Base-by-base conservation (phyloP, 2,113 vertebrate genomes). In the Butastur rufipennis region DNA sequence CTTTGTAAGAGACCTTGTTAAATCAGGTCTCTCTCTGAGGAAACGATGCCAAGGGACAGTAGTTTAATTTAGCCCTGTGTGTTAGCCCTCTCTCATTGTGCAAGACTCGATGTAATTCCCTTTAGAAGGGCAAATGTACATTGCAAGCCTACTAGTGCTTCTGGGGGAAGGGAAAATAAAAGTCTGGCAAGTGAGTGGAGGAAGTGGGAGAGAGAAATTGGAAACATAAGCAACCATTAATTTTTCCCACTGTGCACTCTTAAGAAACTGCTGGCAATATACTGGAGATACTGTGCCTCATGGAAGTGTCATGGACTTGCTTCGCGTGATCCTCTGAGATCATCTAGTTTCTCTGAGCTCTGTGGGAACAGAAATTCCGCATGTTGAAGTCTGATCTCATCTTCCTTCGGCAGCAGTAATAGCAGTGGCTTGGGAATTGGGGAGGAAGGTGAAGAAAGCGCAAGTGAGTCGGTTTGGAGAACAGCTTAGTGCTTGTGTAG, bases 311-410 rank as follows among this genome's bases (percentile, higher is more conserved):
- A 87, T 83, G 97, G 97, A 68, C 96, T 96, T 79, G 88, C 95
- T 97, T 97, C 93, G 94, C 84, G 93, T 55, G 94, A 93, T 97
- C 95, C 92, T 98, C 95, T 97, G 97, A 98, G 97, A 86, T 98
- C 97, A 98, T 97, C 95, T 67, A 19, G 74, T 97, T 96, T 94
- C 97, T 96, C 96, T 95, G 96, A 91, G 92, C 86, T 96, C 95
- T 97, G 94, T 98, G 98, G 97, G 97, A 98, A 98, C 95, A 79
- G 85, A 86, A 92, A 95, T 94, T 96, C 97, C 84, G 63, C 52
- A 2, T 47, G 73, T 2, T 75, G 89, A 86, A 87, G 93, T 66
- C 96, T 91, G 91, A 93, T 95, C 91, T 97, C 94, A 70, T 96
- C 72, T 86, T 90, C 96, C 86, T 95, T 87, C 88, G 0, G 74